phyloP scores from a whole-genome alignment of 2,888 invertebrate genomes.

The Spilosoma lubricipeda region DNA sequence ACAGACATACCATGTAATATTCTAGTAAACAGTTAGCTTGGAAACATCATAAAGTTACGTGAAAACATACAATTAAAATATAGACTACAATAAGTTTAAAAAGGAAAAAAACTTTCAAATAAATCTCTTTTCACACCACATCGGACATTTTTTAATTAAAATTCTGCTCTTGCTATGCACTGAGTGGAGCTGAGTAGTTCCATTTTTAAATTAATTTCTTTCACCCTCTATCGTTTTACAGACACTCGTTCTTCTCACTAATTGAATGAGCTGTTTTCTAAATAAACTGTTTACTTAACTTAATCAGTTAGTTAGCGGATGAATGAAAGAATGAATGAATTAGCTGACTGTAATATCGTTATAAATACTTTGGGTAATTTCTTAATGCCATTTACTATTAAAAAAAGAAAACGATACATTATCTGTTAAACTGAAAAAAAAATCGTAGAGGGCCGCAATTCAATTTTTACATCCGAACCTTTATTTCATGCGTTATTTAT shows the following conservation, averaged over 20 bases:
- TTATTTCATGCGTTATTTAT: slow-evolving; percentile 16
- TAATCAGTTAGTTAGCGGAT: slow-evolving; percentile 26
- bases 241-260: slow-evolving; percentile 41
- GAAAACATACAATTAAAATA: slow-evolving; percentile 13
- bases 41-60: background rate
- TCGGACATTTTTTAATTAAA: slow-evolving; percentile 65
- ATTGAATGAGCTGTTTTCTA: slow-evolving; percentile 34
- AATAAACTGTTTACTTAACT: slow-evolving; percentile 13
- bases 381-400: background rate
- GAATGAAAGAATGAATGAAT: slow-evolving; percentile 3
- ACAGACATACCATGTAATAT: background rate
- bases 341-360: slow-evolving; percentile 2
- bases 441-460: background rate
- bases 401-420: background rate
- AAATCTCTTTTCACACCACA: slow-evolving; percentile 47
- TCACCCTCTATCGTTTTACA: slow-evolving; percentile 44
- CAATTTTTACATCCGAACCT: background rate
- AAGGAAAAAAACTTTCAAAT: slow-evolving; percentile 40
- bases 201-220: slow-evolving; percentile 56
- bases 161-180: slow-evolving; percentile 53
- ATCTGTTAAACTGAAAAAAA: background rate
- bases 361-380: slow-evolving; percentile 9
- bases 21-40: background rate
- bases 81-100: slow-evolving; percentile 27
- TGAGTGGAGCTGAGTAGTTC: slow-evolving; percentile 57